A percentile compares a stretch with the other conserved stretches of the same genome.
Evolutionary conservation across 1,140 invertebrate genomes (phyloP).

Genomic region (Brachionus manjavacas): DNA sequence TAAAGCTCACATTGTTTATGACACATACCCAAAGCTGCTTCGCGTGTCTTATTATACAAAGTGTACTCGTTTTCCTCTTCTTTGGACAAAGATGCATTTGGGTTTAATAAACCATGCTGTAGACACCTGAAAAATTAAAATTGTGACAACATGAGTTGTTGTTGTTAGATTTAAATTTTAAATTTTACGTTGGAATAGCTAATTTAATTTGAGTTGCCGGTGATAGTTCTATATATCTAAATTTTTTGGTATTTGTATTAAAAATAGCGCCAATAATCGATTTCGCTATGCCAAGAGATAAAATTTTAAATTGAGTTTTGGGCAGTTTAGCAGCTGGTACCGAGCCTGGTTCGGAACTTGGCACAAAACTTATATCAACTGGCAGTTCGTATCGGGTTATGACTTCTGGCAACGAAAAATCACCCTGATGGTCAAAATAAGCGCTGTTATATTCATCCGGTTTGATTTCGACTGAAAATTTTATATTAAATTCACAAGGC

Average conservation of each 20-base stretch:
- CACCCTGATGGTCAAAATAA: constrained; percentile 40
- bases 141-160: neutral
- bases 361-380: constrained; percentile 29
- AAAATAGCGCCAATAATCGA: constrained; percentile 37
- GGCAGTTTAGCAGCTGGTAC: constrained; percentile 36
- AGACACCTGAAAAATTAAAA: constrained; percentile 7
- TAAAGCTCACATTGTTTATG: constrained; percentile 41
- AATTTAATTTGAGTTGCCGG: constrained; percentile 31
- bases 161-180: neutral
- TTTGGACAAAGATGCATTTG: constrained; percentile 3
- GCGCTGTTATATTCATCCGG: constrained; percentile 18
- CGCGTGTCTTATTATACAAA: constrained; percentile 37
- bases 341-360: neutral
- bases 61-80: constrained; percentile 41
- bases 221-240: constrained; percentile 39
- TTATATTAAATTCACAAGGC: constrained; percentile 33
- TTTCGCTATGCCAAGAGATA: constrained; percentile 37
- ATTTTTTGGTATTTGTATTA: constrained; percentile 23
- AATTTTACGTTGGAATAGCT: constrained; percentile 32
- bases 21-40: neutral
- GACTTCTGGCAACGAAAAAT: constrained; percentile 42
- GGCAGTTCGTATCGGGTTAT: constrained; percentile 40
- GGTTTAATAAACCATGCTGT: constrained; percentile 33
- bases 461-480: constrained; percentile 40
- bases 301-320: constrained; percentile 9